These are phyloP conservation scores for Nycticorax nycticorax DNA, from an alignment of 2,113 vertebrate species.

Conservation along the genomic window DNA sequence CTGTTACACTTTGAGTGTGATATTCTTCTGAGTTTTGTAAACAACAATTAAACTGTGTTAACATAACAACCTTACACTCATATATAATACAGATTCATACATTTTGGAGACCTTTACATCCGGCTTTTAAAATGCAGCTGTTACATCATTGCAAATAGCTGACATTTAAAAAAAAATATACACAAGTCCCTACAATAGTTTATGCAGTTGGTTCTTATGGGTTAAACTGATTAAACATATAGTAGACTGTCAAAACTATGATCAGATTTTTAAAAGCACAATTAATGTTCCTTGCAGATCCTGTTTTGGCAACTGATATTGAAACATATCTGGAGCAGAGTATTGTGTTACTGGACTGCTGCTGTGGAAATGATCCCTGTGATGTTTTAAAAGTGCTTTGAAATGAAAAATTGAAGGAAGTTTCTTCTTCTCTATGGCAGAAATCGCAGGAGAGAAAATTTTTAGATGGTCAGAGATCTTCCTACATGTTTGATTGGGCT, in stretches of 20 bases:
- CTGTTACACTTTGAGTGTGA: background rate
- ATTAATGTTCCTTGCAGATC: background rate
- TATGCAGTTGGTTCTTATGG: background rate
- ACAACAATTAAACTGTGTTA: background rate
- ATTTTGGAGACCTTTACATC: background rate
- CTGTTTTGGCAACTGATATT: background rate
- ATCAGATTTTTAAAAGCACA: background rate
- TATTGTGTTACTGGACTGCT: background rate
- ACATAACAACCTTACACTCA: accelerated
- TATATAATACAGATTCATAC: background rate
- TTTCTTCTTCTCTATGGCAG: background rate
- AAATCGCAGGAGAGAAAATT: background rate
- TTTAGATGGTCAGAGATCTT: background rate
- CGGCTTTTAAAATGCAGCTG: background rate
- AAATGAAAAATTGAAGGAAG: conserved; percentile 29
- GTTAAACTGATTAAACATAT: background rate
- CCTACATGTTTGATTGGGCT: background rate
- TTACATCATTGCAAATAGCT: background rate
- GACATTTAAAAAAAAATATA: background rate
- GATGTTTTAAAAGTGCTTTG: background rate
- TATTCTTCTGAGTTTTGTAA: background rate
- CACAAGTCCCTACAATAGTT: background rate
- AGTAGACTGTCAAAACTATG: background rate
- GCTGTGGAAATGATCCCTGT: background rate
- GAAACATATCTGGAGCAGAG: background rate